Evolutionary conservation across 30 jellyfish, hydroid and myxozoan genomes (phyloP).

Genomic region (Turritopsis dohrnii): DNA sequence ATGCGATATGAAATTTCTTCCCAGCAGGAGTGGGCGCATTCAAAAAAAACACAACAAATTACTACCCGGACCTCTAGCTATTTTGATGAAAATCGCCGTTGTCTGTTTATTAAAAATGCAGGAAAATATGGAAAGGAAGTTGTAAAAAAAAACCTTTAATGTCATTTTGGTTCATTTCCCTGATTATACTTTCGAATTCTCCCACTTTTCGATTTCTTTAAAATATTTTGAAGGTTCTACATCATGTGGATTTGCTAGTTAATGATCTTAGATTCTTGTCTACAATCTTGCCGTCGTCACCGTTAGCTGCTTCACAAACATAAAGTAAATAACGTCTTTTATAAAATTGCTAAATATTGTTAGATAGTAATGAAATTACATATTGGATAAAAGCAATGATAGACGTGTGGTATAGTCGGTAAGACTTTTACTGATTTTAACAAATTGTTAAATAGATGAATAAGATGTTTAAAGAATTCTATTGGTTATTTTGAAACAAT

Average conservation of each 20-base stretch:
- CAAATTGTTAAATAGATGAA: background rate
- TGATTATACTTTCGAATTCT: background rate
- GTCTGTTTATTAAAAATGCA: background rate
- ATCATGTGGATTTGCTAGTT: background rate
- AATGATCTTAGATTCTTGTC: background rate
- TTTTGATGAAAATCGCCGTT: background rate
- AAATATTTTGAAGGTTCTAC: too few relatives aligned
- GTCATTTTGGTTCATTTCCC: background rate
- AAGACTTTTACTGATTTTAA: background rate
- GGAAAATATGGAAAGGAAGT: background rate
- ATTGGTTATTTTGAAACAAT: background rate
- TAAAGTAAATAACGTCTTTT: background rate
- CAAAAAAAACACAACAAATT: too few relatives aligned
- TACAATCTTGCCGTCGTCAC: background rate
- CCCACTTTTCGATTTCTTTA: background rate
- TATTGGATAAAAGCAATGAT: background rate
- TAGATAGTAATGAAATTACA: background rate
- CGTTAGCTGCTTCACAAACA: background rate
- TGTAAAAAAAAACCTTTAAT: background rate
- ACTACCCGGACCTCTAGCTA: background rate
- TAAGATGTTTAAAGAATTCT: background rate
- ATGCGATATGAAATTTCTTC: background rate
- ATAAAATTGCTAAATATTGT: background rate
- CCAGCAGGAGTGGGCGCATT: background rate
- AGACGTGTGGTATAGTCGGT: conserved; percentile 1